These are phyloP conservation scores for Pluvianellus socialis DNA, from an alignment of 2,113 vertebrate species.

Conservation along the genomic window DNA sequence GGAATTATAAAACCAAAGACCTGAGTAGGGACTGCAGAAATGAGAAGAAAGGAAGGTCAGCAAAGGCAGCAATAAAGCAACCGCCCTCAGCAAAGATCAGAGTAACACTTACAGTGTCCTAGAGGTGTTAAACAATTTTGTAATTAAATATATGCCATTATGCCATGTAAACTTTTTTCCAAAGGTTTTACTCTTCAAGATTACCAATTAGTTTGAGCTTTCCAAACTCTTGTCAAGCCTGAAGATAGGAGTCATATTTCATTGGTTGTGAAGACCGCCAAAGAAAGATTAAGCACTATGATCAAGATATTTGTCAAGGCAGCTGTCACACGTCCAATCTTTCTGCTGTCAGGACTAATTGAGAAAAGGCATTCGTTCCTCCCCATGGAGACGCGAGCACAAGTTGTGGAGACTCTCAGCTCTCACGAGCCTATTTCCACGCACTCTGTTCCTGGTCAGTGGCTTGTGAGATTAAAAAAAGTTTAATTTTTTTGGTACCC, in stretches of 20 bases:
- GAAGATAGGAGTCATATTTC: neutral
- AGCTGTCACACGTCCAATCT: neutral
- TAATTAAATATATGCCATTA: neutral
- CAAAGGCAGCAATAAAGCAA: neutral
- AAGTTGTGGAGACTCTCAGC: neutral
- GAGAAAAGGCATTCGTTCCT: neutral
- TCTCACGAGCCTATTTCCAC: neutral
- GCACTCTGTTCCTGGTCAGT: neutral
- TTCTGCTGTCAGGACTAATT: neutral
- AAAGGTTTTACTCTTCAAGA: neutral
- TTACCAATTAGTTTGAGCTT: neutral
- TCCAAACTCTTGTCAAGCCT: neutral
- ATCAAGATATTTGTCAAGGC: slow-evolving; percentile 21
- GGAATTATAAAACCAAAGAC: neutral
- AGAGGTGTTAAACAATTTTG: neutral
- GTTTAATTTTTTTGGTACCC: neutral
- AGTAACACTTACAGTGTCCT: neutral
- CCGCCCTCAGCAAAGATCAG: neutral
- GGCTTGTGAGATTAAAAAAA: neutral
- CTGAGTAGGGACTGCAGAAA: neutral
- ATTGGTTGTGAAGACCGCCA: neutral
- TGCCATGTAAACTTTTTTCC: neutral
- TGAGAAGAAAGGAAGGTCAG: neutral
- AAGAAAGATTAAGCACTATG: slow-evolving; percentile 1
- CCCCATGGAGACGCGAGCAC: neutral